Conservation (phyloP, 2,113 vertebrate genomes). For the Anguilla japonica region DNA sequence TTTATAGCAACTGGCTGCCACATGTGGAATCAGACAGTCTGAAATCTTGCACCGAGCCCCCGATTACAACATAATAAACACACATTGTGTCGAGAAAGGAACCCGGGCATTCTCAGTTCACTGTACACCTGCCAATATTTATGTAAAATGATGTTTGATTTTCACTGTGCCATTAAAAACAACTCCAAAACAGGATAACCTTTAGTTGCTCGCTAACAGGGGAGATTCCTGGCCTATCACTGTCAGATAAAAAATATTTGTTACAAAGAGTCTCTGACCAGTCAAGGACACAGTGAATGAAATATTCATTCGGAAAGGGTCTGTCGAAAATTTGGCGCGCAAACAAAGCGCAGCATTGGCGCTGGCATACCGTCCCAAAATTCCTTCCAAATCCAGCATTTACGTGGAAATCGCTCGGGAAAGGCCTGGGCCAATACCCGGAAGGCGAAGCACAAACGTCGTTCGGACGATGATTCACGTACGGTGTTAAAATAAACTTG, state of each 20-base stretch:
- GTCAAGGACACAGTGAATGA: background rate
- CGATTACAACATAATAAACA: slow-evolving; percentile 9
- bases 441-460: background rate
- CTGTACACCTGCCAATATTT: background rate
- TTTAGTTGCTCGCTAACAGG: background rate
- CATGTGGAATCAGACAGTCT: background rate
- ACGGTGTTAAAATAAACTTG: background rate
- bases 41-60: background rate
- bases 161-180: background rate
- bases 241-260: background rate
- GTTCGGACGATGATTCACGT: slow-evolving; percentile 1
- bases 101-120: background rate
- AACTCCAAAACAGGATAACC: background rate
- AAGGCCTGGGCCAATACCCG: background rate
- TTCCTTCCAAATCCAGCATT: background rate
- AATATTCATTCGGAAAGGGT: background rate
- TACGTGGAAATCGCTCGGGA: background rate
- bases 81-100: background rate
- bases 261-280: background rate
- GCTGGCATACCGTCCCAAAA: background rate
- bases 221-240: background rate
- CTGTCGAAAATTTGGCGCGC: background rate
- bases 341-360: background rate
- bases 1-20: background rate
- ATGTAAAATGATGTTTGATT: background rate